Evolutionary conservation across 2,113 vertebrate genomes (phyloP).

Genomic region (Pagrus major): DNA sequence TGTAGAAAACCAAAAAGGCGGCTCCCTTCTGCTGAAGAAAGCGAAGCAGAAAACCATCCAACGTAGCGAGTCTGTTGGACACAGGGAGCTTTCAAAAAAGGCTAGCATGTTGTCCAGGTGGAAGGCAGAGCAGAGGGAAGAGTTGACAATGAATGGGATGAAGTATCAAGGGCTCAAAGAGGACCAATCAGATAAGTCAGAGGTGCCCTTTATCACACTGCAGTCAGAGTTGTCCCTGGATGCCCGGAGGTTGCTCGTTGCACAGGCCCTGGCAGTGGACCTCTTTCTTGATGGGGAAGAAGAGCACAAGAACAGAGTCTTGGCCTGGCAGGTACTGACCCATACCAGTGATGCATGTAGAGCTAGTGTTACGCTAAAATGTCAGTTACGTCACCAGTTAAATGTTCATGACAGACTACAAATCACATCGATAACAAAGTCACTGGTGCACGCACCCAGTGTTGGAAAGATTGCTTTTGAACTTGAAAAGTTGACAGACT

Average conservation of each 20-base stretch:
- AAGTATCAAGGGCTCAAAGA: constrained; percentile 5
- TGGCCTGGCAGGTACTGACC: constrained; percentile 90
- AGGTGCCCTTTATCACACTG: constrained; percentile 86
- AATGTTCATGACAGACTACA: neutral
- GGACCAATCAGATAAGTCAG: constrained; percentile 69
- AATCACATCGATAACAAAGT: neutral
- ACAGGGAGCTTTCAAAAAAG: constrained; percentile 22
- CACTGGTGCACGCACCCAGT: too few relatives aligned
- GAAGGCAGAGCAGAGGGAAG: constrained; percentile 61
- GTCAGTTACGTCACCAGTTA: neutral
- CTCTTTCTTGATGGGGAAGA: constrained; percentile 87
- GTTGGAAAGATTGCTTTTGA: too few relatives aligned
- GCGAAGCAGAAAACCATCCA: constrained; percentile 79
- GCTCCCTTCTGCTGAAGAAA: constrained; percentile 72
- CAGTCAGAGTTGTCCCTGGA: constrained; percentile 89
- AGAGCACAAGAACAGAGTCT: constrained; percentile 85
- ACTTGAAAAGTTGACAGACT: too few relatives aligned
- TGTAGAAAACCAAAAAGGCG: constrained; percentile 63
- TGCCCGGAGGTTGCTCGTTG: constrained; percentile 88
- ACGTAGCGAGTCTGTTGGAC: constrained; percentile 83
- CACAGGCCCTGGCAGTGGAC: constrained; percentile 91
- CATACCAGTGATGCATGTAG: neutral
- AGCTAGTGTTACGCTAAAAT: neutral
- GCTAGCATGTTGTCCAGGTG: constrained; percentile 55
- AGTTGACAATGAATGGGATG: constrained; percentile 26